phyloP scores from a whole-genome alignment of 2,113 vertebrate genomes.

The Conger conger region DNA sequence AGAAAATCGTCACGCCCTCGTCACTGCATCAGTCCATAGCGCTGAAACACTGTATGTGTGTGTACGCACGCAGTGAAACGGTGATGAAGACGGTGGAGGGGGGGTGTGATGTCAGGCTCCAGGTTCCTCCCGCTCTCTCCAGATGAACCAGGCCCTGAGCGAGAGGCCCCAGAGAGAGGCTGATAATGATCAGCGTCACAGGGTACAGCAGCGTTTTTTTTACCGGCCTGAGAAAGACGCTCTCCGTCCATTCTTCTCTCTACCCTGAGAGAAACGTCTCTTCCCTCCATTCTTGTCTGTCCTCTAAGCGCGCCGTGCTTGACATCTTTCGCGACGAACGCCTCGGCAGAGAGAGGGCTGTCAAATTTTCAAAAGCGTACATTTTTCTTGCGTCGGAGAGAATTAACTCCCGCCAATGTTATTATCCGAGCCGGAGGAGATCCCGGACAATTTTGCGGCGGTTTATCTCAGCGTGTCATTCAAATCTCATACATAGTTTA shows the following conservation, averaged over 20 bases:
- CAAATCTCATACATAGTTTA: neutral
- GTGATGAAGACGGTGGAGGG: neutral
- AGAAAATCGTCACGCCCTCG: too few species aligned
- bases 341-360: neutral
- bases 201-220: neutral
- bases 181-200: neutral
- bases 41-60: too few species aligned
- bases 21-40: too few species aligned
- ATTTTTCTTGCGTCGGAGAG: constrained; percentile 4
- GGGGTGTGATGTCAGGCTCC: neutral
- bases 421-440: neutral
- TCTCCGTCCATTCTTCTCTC: neutral
- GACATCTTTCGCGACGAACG: neutral
- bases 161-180: neutral
- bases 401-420: neutral
- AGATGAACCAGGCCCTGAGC: neutral
- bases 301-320: neutral
- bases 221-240: neutral
- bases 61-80: neutral
- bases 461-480: neutral
- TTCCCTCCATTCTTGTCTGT: neutral
- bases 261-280: neutral
- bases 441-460: neutral
- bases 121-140: neutral
- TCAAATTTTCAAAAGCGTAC: neutral